Evolutionary conservation across 2,113 vertebrate species (phyloP), one percentile per base, ranked within the genome.

Genomic region (Fulica atra): DNA sequence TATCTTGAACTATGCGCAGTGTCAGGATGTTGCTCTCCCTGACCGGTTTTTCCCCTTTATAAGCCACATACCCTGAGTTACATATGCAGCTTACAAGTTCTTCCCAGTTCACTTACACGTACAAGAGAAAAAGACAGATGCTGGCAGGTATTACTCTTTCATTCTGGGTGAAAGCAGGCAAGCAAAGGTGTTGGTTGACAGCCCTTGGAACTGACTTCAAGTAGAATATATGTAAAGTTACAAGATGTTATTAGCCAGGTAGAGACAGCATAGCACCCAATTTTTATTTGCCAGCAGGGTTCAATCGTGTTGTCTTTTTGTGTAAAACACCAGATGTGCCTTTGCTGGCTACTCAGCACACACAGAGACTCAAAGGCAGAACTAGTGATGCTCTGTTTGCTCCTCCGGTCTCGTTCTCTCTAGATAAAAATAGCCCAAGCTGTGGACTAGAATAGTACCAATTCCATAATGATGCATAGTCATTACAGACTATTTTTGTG

Each of bases 31-130:
- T 92, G 48, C 6, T 5, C 1, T 56, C 28, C 51, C 51, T 48
- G 21, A 15, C 48, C 26, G 6, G 11, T 40, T 16, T 21, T 31
- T n/a, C 44, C 61, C 3, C 13, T 60, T 88, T 94, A 66, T 29
- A 20, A 79, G 71, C 28, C 5, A 1, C 16, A 38, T 89, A 90
- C 86, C 81, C 69, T 73, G 40, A 96, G 91, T 95, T 95, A 76
- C 60, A 70, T 60, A 54, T 72, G 92, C 89, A 90, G 86, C 92
- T 91, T 96, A 88, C 83, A 97, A 95, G 74, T 77, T 87, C 93
- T 97, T 98, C 91, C 95, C 81, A 94, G 95, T 96, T 95, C 25
- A 50, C 46, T 19, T 78, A 51, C 59, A 26, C 92, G 93, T 91
- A 71, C 16, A 85, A 84, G 66, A 92, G 50, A 56, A 71, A 82